Evolutionary conservation across 1,140 invertebrate genomes (phyloP), one percentile per base, ranked within the genome.

Genomic region (Polypedilum pembai): DNA sequence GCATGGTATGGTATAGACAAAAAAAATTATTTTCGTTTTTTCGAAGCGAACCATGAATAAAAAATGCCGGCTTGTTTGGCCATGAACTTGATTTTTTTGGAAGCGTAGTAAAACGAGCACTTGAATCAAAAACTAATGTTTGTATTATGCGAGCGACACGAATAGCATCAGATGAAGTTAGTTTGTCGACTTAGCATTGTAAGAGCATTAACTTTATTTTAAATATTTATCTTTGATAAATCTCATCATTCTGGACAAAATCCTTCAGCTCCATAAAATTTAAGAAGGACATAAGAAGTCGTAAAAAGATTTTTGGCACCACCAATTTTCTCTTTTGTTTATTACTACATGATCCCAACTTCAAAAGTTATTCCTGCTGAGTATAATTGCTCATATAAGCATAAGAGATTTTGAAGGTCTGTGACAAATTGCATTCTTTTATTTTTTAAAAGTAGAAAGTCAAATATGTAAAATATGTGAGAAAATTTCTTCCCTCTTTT

Each of bases 31-130:
- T 56, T 56, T 56, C 8, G 17, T 33, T 33, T 33, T 33, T 33
- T 33, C 24, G 20, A 20, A 69, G 7, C 17, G 17, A 69, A 69
- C 18, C 65, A 69, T 69, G 17, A 21, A 4, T 33, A 69, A 69
- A 69, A n/a, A 69, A 69, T 20, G 65, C 65, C 65, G 65, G 65
- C 18, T 69, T 69, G 17, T 18, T 18, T 69, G 18, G 17, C 18
- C 18, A 69, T 69, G 65, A 69, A 69, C 65, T 69, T 69, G 65
- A 69, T 8, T 20, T 21, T 69, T 20, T 56, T 56, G 24, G 1
- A 33, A 33, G 45, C 45, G 45, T 17, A 17, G n/a, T 56, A 56
- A 15, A 15, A 17, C n/a, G n/a, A 56, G 10, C n/a, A 15, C 1
- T 56, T 8, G 3, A 56, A 56, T 15, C 1, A 56, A 56, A 56